Base-by-base conservation (phyloP, 2,888 invertebrate genomes). In the Drosophila rubida region DNA sequence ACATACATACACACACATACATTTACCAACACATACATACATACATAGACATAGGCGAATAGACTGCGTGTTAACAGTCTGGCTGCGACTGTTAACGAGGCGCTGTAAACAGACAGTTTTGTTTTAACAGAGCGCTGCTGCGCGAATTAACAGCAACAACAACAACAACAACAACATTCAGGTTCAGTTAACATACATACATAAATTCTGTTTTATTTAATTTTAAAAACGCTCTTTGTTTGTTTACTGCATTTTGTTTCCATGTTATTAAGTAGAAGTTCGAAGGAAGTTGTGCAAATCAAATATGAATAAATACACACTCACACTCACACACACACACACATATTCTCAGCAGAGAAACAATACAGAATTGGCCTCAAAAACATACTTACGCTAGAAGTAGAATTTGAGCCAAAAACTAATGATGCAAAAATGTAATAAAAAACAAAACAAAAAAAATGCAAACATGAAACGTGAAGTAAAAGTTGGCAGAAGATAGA, bases 371-470 rank as follows among this genome's bases (percentile, higher is more conserved):
- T 69, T 75, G 72, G 75, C 68, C 61, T 69, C 87, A 68, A 87
- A 81, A 71, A 46, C 74, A 87, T 80, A 89, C 89, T 85, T 85
- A 72, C 37, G 32, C 46, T 69, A 69, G 53, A 64, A 88, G 88
- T 89, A 82, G 65, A 85, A 66, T 86, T 89, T 89, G 75, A 73
- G 89, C 68, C 83, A 67, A 69, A 69, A 69, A 61, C 35, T 14
- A 37, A 14, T 2, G 11, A 64, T 60, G 60, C 19, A 63, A 49
- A 13, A 66, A 55, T 61, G 58, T 45, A 51, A 55, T 44, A 60
- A 59, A 59, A 50, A 54, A 49, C 19, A 19, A 19, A 19, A 19
- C 1, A 1, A 19, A 60, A 59, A 50, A 51, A 49, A 49, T 11
- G 35, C 30, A 19, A 37, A 27, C 27, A 19, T 44, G 30, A 19